These are phyloP conservation scores for Oncorhynchus clarkii DNA, from an alignment of 2,113 vertebrate genomes.

Conservation along the genomic window DNA sequence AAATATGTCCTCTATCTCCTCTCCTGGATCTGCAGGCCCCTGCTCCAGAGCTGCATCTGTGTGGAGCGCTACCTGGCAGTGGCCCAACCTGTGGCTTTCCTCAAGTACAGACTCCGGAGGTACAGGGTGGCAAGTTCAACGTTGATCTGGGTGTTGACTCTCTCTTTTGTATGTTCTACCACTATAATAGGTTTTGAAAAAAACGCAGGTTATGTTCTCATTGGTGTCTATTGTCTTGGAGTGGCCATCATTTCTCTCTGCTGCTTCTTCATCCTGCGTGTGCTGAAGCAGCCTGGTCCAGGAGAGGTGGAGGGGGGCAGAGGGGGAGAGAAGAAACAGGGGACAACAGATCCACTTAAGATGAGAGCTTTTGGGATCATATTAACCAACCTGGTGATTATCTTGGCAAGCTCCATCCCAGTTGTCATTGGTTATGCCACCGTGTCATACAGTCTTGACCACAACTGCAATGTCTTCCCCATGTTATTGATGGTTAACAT, in stretches of 20 bases:
- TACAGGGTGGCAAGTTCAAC: background rate
- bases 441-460: no score
- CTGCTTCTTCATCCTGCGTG: background rate
- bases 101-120: constrained; percentile 7
- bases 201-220: background rate
- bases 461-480: no score
- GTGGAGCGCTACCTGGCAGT: constrained; percentile 22
- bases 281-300: background rate
- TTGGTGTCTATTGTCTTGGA: background rate
- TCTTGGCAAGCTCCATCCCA: background rate
- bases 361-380: no score
- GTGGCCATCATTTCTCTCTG: background rate
- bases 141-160: background rate
- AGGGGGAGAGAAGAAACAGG: no score
- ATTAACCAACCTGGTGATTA: background rate
- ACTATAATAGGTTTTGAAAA: background rate
- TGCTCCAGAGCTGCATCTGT: constrained; percentile 9
- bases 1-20: background rate
- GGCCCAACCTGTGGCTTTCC: constrained; percentile 15
- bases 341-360: no score
- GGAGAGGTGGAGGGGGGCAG: background rate
- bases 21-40: background rate
- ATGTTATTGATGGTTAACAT: no score
- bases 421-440: background rate
- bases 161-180: background rate